These are phyloP conservation scores for Brevimyrus niger DNA, from an alignment of 2,113 vertebrate species.

Conservation along the genomic window DNA sequence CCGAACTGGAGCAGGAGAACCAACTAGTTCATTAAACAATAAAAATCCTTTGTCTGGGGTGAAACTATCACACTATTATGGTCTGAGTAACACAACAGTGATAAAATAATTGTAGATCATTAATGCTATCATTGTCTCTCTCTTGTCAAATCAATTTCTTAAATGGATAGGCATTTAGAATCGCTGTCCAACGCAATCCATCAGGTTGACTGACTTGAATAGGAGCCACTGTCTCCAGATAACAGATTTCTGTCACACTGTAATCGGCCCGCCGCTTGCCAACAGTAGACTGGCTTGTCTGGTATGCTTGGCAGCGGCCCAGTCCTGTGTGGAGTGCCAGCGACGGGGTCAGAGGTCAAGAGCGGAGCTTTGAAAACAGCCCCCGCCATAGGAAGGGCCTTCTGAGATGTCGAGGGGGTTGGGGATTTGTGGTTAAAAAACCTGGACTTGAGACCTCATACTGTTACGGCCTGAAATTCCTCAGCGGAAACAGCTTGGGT, in stretches of 20 bases:
- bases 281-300: background rate
- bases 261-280: background rate
- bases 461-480: background rate
- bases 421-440: background rate
- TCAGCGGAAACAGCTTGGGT: background rate
- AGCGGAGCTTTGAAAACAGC: background rate
- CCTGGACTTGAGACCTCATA: background rate
- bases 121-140: constrained; percentile 2
- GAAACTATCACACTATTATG: background rate
- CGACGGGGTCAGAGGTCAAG: background rate
- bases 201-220: constrained; percentile 15
- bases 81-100: background rate
- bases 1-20: background rate
- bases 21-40: background rate
- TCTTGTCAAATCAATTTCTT: constrained; percentile 8
- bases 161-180: constrained; percentile 10
- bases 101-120: constrained; percentile 2
- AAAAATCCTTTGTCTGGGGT: background rate
- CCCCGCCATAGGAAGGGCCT: background rate
- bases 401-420: background rate
- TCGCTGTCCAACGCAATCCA: constrained; percentile 10
- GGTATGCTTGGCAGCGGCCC: background rate
- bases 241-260: background rate
- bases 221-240: background rate
- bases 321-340: background rate